These are phyloP conservation scores for Rhynchotus rufescens DNA, from an alignment of 2,797 vertebrate species.

Conservation along the genomic window DNA sequence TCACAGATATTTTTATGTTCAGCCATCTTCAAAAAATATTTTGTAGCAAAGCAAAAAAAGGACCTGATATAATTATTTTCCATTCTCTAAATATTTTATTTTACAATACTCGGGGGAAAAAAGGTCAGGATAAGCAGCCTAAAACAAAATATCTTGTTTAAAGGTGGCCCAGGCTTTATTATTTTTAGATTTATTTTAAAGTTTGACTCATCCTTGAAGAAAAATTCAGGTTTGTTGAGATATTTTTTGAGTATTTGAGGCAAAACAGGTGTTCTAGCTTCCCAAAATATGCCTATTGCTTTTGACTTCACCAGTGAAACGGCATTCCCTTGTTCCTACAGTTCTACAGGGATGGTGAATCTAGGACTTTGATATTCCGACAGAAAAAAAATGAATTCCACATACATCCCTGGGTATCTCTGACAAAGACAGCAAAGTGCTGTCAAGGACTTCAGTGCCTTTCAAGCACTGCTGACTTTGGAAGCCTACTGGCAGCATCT, in stretches of 20 bases:
- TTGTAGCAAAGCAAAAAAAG: neutral
- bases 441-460: slow-evolving; percentile 1
- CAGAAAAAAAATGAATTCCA: neutral
- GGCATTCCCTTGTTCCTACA: neutral
- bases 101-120: fast-evolving
- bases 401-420: neutral
- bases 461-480: neutral
- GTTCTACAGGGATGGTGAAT: neutral
- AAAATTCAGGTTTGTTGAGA: neutral
- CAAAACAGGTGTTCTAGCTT: neutral
- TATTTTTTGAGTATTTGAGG: neutral
- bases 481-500: slow-evolving; percentile 9
- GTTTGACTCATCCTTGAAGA: neutral
- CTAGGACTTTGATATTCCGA: neutral
- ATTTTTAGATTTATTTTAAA: neutral
- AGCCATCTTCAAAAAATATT: neutral
- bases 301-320: neutral
- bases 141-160: neutral
- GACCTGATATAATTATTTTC: fast-evolving
- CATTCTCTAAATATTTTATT: neutral
- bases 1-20: neutral
- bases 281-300: neutral
- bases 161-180: neutral
- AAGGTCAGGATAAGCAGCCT: neutral
- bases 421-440: neutral